These are phyloP conservation scores for Sorex fumeus DNA, from an alignment of 2,113 vertebrate species.

Conservation along the genomic window DNA sequence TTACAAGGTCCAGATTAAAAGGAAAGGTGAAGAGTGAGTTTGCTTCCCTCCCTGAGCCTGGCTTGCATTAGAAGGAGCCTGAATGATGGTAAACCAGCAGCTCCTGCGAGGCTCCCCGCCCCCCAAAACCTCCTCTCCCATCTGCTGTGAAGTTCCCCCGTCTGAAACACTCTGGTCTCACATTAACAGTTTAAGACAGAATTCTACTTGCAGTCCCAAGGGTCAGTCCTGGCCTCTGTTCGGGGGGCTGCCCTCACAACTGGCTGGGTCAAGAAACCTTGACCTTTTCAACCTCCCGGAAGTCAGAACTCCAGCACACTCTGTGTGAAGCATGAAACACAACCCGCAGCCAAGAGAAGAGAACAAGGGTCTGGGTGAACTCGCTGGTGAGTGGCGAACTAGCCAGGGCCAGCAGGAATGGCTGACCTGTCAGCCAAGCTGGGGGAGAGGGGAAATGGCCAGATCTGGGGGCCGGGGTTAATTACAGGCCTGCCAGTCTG, in stretches of 20 bases:
- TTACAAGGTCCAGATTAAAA: not conserved
- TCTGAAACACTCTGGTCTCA: not conserved
- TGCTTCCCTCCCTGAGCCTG: too few relatives aligned
- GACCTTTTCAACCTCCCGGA: slow-evolving; percentile 65
- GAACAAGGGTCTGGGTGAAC: not conserved
- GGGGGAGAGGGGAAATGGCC: fast-evolving
- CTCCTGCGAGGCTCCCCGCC: too few relatives aligned
- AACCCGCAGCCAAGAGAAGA: not conserved
- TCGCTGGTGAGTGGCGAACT: too few relatives aligned
- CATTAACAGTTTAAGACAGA: too few relatives aligned
- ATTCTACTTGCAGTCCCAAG: not conserved
- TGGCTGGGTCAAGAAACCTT: slow-evolving; percentile 68
- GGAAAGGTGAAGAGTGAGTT: not conserved
- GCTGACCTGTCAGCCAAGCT: not conserved
- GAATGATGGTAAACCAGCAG: too few relatives aligned
- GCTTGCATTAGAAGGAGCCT: too few relatives aligned
- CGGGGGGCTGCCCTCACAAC: slow-evolving; percentile 77
- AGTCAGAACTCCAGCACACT: slow-evolving; percentile 86
- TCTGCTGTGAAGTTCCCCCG: slow-evolving; percentile 36
- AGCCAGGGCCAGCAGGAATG: not conserved
- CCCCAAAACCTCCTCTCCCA: too few relatives aligned
- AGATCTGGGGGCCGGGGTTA: not conserved
- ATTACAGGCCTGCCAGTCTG: too few relatives aligned
- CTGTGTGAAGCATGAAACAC: slow-evolving; percentile 68
- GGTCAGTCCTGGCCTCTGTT: slow-evolving; percentile 59